Conservation (phyloP, 2,113 vertebrate species). For the Eurystomus gularis region DNA sequence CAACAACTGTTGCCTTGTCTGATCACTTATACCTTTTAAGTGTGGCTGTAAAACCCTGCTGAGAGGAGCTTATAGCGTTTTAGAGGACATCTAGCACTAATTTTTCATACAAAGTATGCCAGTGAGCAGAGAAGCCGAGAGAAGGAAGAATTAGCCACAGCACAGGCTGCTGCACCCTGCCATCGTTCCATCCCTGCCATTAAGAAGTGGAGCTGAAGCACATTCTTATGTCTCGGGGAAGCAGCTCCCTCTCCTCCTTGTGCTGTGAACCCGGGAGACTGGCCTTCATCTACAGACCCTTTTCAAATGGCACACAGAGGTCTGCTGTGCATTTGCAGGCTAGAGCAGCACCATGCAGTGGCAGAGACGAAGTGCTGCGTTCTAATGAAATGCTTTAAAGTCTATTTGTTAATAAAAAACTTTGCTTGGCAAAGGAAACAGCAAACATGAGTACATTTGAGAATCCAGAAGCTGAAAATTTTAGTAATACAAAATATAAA, state of each 20-base stretch:
- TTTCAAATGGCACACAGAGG: fast-evolving
- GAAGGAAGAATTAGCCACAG: neutral
- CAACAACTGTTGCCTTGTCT: neutral
- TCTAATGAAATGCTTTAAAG: neutral
- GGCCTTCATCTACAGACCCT: fast-evolving
- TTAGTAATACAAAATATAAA: neutral
- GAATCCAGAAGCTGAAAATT: neutral
- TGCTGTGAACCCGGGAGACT: fast-evolving
- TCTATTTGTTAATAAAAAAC: fast-evolving
- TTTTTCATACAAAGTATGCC: neutral
- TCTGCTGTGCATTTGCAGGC: neutral
- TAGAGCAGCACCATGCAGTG: neutral
- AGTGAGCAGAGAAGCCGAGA: neutral
- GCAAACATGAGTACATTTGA: neutral
- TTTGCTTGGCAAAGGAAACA: neutral
- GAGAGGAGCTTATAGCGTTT: fast-evolving
- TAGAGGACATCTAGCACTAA: fast-evolving
- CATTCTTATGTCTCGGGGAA: fast-evolving
- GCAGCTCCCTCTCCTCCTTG: neutral
- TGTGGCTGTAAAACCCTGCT: neutral
- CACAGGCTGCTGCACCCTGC: fast-evolving
- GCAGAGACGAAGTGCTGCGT: neutral
- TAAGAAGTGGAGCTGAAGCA: fast-evolving
- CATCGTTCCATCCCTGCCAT: fast-evolving
- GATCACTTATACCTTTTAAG: neutral